These are phyloP conservation scores for Hypothenemus hampei DNA, from an alignment of 1,140 invertebrate species.

Conservation along the genomic window DNA sequence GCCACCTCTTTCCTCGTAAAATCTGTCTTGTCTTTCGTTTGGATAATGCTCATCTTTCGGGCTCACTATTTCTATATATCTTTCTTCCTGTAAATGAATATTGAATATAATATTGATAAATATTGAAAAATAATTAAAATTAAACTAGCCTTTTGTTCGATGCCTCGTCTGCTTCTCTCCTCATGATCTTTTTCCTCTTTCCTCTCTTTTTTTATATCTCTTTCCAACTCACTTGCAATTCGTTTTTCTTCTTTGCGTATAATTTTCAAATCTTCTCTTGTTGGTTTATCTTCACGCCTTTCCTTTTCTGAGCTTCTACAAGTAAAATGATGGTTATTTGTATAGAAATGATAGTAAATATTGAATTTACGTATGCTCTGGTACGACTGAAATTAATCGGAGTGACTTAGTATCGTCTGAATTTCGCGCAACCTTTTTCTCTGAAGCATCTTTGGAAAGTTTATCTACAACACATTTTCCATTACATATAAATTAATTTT, in stretches of 20 bases:
- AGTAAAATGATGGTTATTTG: background rate
- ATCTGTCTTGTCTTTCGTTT: slow-evolving; percentile 37
- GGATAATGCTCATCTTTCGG: slow-evolving; percentile 43
- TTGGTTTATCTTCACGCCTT: slow-evolving; percentile 26
- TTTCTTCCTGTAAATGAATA: slow-evolving; percentile 46
- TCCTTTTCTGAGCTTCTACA: slow-evolving; percentile 25
- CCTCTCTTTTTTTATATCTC: slow-evolving; percentile 40
- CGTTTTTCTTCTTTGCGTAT: slow-evolving; percentile 47
- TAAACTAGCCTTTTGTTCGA: slow-evolving; percentile 13
- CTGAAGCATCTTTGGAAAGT: slow-evolving; percentile 10
- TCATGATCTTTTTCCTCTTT: slow-evolving; percentile 37
- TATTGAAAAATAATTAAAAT: background rate
- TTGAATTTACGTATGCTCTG: slow-evolving; percentile 7
- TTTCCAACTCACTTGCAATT: slow-evolving; percentile 46
- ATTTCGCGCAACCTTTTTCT: slow-evolving; percentile 9
- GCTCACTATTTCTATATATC: slow-evolving; percentile 42
- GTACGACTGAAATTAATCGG: background rate
- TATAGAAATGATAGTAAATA: background rate
- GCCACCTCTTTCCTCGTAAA: slow-evolving; percentile 41
- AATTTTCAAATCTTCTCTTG: slow-evolving; percentile 44
- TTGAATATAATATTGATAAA: background rate
- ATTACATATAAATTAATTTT: too few relatives aligned
- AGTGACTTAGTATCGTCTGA: slow-evolving; percentile 2
- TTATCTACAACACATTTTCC: too few relatives aligned
- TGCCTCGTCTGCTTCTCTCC: slow-evolving; percentile 18